Evolutionary conservation across 2,888 invertebrate genomes (phyloP).

Genomic region (Urechis unicinctus): DNA sequence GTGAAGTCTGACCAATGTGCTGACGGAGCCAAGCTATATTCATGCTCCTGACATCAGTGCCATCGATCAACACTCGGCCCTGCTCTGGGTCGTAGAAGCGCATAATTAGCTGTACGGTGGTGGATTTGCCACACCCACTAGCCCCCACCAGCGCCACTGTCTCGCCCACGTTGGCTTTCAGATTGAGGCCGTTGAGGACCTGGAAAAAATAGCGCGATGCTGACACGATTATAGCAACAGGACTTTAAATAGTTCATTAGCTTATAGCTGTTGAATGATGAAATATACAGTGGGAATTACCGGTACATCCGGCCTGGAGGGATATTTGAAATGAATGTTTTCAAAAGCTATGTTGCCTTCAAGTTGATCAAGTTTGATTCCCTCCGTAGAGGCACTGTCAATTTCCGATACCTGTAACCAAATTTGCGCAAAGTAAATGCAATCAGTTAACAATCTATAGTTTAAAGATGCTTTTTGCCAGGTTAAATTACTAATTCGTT

Average conservation of each 20-base stretch:
- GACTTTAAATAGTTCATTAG: too few relatives aligned
- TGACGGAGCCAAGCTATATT: conserved; percentile 53
- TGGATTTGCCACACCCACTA: conserved; percentile 86
- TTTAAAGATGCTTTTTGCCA: too few relatives aligned
- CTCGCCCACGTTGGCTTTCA: conserved; percentile 42
- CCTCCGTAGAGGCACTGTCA: conserved; percentile 63
- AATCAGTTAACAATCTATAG: too few relatives aligned
- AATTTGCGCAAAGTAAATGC: too few relatives aligned
- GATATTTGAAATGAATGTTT: conserved; percentile 69
- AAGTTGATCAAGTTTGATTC: conserved; percentile 56
- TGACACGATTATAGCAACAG: too few relatives aligned
- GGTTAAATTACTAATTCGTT: too few relatives aligned
- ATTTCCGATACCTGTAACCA: conserved; percentile 61
- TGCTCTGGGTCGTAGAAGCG: conserved; percentile 65
- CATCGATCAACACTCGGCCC: conserved; percentile 50
- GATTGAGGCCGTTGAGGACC: conserved; percentile 50
- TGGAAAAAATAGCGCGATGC: conserved; percentile 45
- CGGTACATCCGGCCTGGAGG: conserved; percentile 62
- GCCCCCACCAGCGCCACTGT: conserved; percentile 56
- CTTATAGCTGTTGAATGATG: too few relatives aligned
- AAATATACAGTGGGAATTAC: conserved; percentile 5
- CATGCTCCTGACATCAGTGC: conserved; percentile 49
- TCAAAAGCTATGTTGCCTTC: conserved; percentile 64
- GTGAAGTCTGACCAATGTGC: too few relatives aligned
- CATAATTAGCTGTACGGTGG: conserved; percentile 75